Base-by-base conservation (phyloP, 2,113 vertebrate genomes). In the Myotis yumanensis region DNA sequence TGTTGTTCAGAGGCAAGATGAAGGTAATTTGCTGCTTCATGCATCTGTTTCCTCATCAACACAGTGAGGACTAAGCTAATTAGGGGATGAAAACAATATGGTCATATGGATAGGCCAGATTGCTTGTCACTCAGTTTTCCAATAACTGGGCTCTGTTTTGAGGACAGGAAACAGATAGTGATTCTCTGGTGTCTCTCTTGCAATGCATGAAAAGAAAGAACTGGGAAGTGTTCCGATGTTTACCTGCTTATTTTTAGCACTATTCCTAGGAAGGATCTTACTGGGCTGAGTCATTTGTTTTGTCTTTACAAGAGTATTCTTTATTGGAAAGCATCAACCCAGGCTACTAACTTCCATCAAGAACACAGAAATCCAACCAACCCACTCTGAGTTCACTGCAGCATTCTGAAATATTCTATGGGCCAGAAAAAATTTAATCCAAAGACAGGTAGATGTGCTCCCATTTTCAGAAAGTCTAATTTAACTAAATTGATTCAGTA, bases 61-160 rank as follows among this genome's bases (percentile, higher is more conserved):
- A 97, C 98, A 98, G 98, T 98, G 97, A 98, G 98, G 98, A 98
- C 98, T 80, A 54, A 92, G 98, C 98, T 99, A 99, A 99, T 99
- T 98, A 99, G 98, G 93, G 98, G 98, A 98, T 97, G 97, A 97
- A 98, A 98, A 98, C 98, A 98, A 98, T 98, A 99, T 98, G 98
- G 98, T 99, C 98, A 98, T 98, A 98, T 98, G 98, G 98, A 98
- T 98, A 98, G 98, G 98, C 98, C 98, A 99, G 98, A 98, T 98
- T 98, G 98, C 97, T 97, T 97, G 98, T 98, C 98, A 98, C 97
- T 98, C 98, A 98, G 97, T 85, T 96, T 94, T 98, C 97, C 98
- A 97, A 97, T 64, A 20, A 95, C 97, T 97, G 96, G 97, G 96
- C 97, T 98, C 96, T 97, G 97, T 95, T 97, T 86, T 69, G 97